Evolutionary conservation across 2,113 vertebrate genomes (phyloP).

Genomic region (Marmota flaviventris): DNA sequence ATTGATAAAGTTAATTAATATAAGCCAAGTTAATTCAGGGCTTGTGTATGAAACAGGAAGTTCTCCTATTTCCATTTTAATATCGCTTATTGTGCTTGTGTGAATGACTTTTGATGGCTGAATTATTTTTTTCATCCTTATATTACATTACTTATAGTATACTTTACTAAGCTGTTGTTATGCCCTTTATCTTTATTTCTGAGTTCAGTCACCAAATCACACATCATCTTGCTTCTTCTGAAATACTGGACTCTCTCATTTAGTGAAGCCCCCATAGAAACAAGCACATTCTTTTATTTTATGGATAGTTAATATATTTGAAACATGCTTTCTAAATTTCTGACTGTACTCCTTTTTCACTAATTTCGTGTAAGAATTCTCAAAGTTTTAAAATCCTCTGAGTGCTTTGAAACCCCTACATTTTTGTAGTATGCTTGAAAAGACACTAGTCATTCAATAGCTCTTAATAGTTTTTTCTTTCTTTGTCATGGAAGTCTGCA

Average conservation of each 20-base stretch:
- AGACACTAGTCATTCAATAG: background rate
- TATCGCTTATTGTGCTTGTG: background rate
- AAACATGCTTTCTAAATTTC: background rate
- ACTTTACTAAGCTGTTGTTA: background rate
- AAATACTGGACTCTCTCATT: background rate
- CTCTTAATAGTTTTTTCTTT: background rate
- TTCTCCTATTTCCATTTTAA: background rate
- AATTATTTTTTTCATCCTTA: background rate
- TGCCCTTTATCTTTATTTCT: background rate
- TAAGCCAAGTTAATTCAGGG: constrained; percentile 10
- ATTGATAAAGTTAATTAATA: constrained; percentile 60
- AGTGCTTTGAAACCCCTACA: background rate
- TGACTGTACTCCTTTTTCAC: background rate
- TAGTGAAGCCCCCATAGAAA: background rate
- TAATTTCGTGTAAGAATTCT: background rate
- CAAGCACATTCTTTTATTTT: background rate
- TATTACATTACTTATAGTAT: background rate
- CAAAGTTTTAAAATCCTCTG: background rate
- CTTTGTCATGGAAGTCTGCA: background rate
- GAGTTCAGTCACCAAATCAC: background rate
- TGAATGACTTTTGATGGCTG: background rate
- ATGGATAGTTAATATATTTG: background rate
- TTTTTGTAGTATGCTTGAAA: background rate
- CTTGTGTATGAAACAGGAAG: background rate
- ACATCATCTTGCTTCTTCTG: background rate